phyloP scores from a whole-genome alignment of 2,113 vertebrate genomes.

The Todiramphus saurophagus region DNA sequence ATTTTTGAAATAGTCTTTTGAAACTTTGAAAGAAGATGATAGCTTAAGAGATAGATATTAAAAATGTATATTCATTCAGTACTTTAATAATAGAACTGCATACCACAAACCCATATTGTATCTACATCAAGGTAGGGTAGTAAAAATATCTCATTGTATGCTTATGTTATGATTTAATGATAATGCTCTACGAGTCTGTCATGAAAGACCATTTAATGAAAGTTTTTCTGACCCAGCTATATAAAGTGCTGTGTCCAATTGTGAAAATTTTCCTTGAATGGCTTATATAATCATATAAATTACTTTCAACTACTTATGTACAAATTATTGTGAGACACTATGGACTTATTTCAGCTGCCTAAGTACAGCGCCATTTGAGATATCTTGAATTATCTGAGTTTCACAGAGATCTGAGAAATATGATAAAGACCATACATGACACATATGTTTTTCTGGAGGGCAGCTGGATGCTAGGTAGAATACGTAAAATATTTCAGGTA shows the following conservation, averaged over 20 bases:
- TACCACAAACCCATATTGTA: not conserved
- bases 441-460: not conserved
- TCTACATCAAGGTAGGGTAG: not conserved
- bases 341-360: not conserved
- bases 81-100: constrained; percentile 7
- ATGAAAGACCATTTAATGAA: not conserved
- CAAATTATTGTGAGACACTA: not conserved
- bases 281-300: not conserved
- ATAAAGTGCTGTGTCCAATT: not conserved
- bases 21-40: not conserved
- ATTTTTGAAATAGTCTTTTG: not conserved
- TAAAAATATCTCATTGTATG: not conserved
- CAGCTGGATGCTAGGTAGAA: not conserved
- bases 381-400: not conserved
- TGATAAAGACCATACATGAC: not conserved
- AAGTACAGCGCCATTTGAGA: not conserved
- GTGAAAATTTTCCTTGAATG: not conserved
- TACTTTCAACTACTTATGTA: not conserved
- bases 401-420: not conserved
- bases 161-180: not conserved
- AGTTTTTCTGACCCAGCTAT: not conserved
- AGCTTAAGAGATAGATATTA: not conserved
- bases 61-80: not conserved
- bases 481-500: not conserved
- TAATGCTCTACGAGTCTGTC: not conserved